Evolutionary conservation across 2,888 invertebrate genomes (phyloP).

Genomic region (Oasisia sp.): DNA sequence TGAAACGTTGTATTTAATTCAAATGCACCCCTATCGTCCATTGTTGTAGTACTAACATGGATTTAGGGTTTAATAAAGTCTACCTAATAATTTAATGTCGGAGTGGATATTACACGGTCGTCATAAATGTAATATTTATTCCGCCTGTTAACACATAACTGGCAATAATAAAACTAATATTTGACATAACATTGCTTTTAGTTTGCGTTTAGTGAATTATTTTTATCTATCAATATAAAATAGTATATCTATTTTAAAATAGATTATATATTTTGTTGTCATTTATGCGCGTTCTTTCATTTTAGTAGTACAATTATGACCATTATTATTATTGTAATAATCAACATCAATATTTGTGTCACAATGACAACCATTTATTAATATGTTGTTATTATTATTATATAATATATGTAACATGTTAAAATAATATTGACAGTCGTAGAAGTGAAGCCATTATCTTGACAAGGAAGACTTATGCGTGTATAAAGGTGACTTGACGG

Average conservation of each 20-base stretch:
- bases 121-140: not conserved
- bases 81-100: not conserved
- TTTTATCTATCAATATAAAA: not conserved
- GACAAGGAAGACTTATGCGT: too few relatives aligned
- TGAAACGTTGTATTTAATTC: not conserved
- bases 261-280: not conserved
- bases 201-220: not conserved
- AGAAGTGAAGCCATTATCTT: not conserved
- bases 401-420: too few relatives aligned
- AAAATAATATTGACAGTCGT: not conserved
- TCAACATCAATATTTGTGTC: not conserved
- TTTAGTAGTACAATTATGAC: not conserved
- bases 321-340: not conserved
- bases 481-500: not conserved
- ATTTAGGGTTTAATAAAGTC: not conserved
- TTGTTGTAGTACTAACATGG: not conserved
- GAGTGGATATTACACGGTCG: not conserved
- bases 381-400: not conserved
- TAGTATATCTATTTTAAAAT: too few relatives aligned
- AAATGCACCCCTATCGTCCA: not conserved
- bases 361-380: not conserved
- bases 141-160: not conserved
- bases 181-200: not conserved
- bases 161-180: not conserved
- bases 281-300: not conserved